Evolutionary conservation across 2,888 invertebrate species (phyloP).

Genomic region (Cataglyphis altisquamis): DNA sequence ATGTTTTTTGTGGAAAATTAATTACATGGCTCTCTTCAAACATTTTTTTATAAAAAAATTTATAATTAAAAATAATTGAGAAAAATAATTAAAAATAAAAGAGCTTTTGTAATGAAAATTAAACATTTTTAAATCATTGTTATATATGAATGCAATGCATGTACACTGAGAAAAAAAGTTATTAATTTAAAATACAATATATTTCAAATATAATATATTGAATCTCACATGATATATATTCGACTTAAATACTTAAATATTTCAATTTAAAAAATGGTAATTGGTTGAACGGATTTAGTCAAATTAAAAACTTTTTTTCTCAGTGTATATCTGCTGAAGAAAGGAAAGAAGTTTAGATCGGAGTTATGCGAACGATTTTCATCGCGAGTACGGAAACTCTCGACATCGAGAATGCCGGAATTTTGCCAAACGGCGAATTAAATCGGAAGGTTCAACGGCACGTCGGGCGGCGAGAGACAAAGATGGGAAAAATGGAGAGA

Average conservation of each 20-base stretch:
- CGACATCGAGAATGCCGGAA: slow-evolving; percentile 32
- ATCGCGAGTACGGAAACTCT: slow-evolving; percentile 38
- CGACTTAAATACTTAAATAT: too few species aligned
- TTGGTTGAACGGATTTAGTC: too few species aligned
- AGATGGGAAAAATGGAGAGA: slow-evolving; percentile 23
- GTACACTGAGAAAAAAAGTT: too few species aligned
- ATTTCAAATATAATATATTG: too few species aligned
- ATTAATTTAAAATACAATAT: too few species aligned
- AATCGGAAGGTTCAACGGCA: slow-evolving; percentile 71
- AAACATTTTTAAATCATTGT: neutral
- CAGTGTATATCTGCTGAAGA: neutral
- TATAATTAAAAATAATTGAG: neutral
- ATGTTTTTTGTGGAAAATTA: neutral
- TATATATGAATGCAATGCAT: neutral
- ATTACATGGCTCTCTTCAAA: neutral
- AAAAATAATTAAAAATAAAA: too few species aligned
- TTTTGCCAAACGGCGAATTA: slow-evolving; percentile 57
- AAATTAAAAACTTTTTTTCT: too few species aligned
- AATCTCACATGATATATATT: too few species aligned
- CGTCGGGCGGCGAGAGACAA: slow-evolving; percentile 25
- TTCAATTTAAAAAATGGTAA: too few species aligned
- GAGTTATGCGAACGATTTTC: neutral
- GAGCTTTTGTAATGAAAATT: neutral
- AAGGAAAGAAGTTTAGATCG: neutral
- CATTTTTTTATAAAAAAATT: neutral